Evolutionary conservation across 2,113 vertebrate species (phyloP).

Genomic region (Trachemys scripta): DNA sequence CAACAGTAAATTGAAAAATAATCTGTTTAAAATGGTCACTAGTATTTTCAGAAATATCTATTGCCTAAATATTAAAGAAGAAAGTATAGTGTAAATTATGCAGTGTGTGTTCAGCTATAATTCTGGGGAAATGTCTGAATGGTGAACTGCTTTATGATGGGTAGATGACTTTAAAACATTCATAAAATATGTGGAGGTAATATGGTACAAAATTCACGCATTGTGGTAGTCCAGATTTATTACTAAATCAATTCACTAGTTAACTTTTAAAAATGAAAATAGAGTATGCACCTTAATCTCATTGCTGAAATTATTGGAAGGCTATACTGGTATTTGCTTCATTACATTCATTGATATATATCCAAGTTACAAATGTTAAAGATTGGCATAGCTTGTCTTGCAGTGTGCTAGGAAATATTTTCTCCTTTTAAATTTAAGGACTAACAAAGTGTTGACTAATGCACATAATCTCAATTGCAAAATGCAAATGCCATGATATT

Average conservation of each 20-base stretch:
- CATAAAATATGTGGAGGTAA: neutral
- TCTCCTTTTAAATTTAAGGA: neutral
- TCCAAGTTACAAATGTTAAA: neutral
- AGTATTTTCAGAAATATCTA: neutral
- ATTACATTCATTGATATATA: neutral
- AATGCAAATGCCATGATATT: neutral
- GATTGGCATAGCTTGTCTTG: neutral
- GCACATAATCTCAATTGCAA: neutral
- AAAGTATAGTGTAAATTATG: neutral
- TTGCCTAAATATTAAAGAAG: neutral
- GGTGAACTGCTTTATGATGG: neutral
- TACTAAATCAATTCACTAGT: neutral
- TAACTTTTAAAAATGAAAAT: too few relatives aligned
- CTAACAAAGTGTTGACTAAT: neutral
- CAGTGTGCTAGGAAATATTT: neutral
- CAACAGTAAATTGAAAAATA: neutral
- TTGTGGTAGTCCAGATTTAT: neutral
- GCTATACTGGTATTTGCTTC: rapidly evolving
- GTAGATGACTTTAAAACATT: neutral
- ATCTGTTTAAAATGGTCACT: neutral
- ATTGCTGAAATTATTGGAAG: neutral
- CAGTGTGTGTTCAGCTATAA: too few relatives aligned
- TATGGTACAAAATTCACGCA: neutral
- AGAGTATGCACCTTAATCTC: neutral
- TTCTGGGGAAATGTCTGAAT: neutral